phyloP scores from a whole-genome alignment of 2,113 vertebrate species.

The Vanacampus margaritifer region DNA sequence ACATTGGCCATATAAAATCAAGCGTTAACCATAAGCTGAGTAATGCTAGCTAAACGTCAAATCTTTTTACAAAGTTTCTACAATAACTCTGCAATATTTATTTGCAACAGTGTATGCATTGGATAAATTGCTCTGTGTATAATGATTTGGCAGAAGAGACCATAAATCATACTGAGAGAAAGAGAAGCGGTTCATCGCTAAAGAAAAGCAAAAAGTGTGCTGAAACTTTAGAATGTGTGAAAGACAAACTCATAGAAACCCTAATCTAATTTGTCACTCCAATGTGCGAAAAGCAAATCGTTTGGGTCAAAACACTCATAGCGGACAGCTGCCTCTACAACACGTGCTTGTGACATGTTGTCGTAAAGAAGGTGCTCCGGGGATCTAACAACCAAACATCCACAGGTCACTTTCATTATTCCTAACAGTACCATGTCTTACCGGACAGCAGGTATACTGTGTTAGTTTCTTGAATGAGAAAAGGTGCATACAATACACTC shows the following conservation, averaged over 20 bases:
- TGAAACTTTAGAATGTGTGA: constrained; percentile 6
- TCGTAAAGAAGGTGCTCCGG: constrained; percentile 17
- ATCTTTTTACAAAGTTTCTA: background rate
- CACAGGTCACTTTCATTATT: constrained; percentile 16
- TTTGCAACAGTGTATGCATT: constrained; percentile 11
- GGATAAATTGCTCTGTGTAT: constrained; percentile 21
- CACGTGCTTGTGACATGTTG: constrained; percentile 45
- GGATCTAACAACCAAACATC: constrained; percentile 24
- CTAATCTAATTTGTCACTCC: constrained; percentile 8
- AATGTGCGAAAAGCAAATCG: constrained; percentile 53
- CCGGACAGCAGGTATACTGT: background rate
- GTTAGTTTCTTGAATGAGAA: background rate
- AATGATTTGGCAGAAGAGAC: constrained; percentile 43
- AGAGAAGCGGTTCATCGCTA: constrained; percentile 34
- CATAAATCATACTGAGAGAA: constrained; percentile 27
- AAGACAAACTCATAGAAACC: constrained; percentile 4
- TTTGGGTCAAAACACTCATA: constrained; percentile 29
- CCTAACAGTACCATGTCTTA: background rate
- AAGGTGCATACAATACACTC: background rate
- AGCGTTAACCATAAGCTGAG: too few relatives aligned
- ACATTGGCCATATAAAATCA: too few relatives aligned
- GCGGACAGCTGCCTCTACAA: constrained; percentile 28
- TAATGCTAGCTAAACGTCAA: background rate
- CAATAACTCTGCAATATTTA: background rate
- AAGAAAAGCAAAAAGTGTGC: constrained; percentile 3